These are phyloP conservation scores for Arion vulgaris DNA, from an alignment of 1,140 invertebrate species.

Conservation along the genomic window DNA sequence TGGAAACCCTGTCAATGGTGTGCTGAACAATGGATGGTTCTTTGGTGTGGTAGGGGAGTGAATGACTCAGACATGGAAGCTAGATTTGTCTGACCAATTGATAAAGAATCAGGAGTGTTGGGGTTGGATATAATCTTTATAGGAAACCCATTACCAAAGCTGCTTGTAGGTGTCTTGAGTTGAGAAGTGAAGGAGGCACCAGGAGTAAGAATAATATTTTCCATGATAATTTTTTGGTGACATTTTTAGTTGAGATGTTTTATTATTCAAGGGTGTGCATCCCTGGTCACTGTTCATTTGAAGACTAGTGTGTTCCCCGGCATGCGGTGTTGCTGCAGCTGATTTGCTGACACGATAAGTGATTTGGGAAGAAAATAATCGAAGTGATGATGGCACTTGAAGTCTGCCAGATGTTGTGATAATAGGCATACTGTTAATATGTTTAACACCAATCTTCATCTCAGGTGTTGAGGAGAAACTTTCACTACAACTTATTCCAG, in stretches of 20 bases:
- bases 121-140: conserved; percentile 18
- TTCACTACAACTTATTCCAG: background rate
- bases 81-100: background rate
- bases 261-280: too few species aligned
- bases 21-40: background rate
- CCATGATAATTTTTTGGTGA: background rate
- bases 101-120: background rate
- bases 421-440: conserved; percentile 15
- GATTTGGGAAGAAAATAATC: background rate
- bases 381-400: background rate
- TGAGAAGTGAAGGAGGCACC: background rate
- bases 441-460: conserved; percentile 18
- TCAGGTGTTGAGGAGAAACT: background rate
- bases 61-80: background rate
- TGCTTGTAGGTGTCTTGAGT: background rate
- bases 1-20: background rate
- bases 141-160: background rate
- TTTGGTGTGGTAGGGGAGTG: conserved; percentile 11
- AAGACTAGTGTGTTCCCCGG: background rate
- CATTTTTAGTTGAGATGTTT: background rate
- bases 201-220: background rate
- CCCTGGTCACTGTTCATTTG: background rate
- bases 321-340: background rate
- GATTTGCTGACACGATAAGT: background rate
- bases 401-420: background rate